Percentiles rank a stretch among this genome's conserved stretches.
phyloP scores from a whole-genome alignment of 2,113 vertebrate species.

The Periophthalmus modestus region DNA sequence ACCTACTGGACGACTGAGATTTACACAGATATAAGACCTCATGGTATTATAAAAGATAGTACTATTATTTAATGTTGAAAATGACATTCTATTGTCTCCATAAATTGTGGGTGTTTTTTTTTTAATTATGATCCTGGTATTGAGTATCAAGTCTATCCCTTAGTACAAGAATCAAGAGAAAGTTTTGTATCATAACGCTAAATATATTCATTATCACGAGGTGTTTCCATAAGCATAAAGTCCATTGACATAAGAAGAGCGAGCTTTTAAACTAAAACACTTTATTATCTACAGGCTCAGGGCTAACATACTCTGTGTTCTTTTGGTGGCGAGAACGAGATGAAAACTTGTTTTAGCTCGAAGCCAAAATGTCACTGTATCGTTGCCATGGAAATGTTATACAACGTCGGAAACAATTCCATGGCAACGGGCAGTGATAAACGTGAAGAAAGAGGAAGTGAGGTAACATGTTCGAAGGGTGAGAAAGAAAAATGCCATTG shows the following conservation, averaged over 20 bases:
- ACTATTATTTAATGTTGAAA: too few relatives aligned
- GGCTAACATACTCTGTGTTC: background rate
- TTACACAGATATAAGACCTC: too few relatives aligned
- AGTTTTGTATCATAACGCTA: too few relatives aligned
- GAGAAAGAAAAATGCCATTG: background rate
- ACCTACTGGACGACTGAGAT: too few relatives aligned
- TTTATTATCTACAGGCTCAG: background rate
- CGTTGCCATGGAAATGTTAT: background rate
- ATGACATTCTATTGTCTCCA: too few relatives aligned
- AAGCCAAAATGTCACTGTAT: background rate
- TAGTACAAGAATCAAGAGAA: too few relatives aligned
- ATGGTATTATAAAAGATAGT: too few relatives aligned
- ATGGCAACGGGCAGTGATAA: background rate
- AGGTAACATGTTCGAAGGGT: background rate
- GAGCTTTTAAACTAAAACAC: too few relatives aligned
- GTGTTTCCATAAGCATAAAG: background rate
- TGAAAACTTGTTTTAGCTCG: background rate
- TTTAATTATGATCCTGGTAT: too few relatives aligned
- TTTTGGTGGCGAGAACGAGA: background rate
- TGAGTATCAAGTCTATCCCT: background rate
- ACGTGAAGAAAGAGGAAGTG: background rate
- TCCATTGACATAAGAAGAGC: background rate
- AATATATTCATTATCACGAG: background rate
- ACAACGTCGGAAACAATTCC: background rate
- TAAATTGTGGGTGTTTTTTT: too few relatives aligned